Evolutionary conservation across 2,113 vertebrate species (phyloP), one percentile per base, ranked within the genome.

Genomic region (Progne subis): DNA sequence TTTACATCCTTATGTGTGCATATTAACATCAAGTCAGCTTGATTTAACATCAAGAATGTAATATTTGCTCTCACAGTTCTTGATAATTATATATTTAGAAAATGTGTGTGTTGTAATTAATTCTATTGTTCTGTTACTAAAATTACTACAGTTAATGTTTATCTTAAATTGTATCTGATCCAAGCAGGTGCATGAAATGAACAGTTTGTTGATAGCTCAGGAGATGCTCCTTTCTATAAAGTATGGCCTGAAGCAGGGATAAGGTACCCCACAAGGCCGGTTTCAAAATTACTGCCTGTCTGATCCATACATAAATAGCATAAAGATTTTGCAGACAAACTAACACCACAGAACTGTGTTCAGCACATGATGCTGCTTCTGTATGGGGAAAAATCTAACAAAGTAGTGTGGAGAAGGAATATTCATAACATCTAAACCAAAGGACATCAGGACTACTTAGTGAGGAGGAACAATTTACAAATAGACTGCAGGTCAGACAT

Each of bases 121-220:
- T 59, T 84, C 23, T 82, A 52, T 49, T 82, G 41, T 71, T 23
- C 44, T 71, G n/a, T 47, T 77, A 47, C 37, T 49, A 60, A 7
- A 63, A 52, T 68, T 76, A 61, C 19, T 81, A n/a, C 14, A 67
- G 23, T 56, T 84, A 60, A 79, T 24, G 14, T 41, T 71, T 71
- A 71, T 56, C 34, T 76, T 76, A 60, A 79, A 90, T n/a, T 64
- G 18, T 24, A 46, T 52, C 16, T 68, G 70, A 68, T 47, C 31
- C 61, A 82, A 72, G 78, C 86, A 92, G 57, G 37, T 68, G 41
- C 29, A 52, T 25, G 29, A 92, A 85, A 53, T 17, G 21, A 94
- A 37, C 50, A 56, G 56, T 1, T 69, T 43, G 59, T 8, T 77
- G 49, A 57, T 7, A 61, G 80, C 46, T 77, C 64, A 53, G 44